Percentiles rank a stretch among this genome's conserved stretches.
These are phyloP conservation scores for Spisula subtruncata DNA, from an alignment of 2,888 invertebrate species.

Conservation along the genomic window DNA sequence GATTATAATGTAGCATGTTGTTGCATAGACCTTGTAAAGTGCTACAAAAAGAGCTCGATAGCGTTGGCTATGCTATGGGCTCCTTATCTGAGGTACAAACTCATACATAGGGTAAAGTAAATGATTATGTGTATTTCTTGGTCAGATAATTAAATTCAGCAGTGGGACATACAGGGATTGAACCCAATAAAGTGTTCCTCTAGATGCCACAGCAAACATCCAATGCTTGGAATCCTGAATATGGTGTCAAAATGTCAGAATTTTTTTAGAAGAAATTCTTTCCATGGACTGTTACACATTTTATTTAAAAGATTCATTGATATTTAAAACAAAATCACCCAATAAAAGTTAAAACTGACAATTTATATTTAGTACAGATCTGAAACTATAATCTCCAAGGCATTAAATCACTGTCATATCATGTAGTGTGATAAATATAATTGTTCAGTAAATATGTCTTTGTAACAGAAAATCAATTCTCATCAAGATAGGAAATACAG, in stretches of 20 bases:
- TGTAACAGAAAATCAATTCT: background rate
- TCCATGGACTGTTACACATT: background rate
- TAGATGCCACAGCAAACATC: too few species aligned
- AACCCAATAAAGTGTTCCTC: too few species aligned
- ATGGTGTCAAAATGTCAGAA: background rate
- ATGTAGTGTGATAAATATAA: background rate
- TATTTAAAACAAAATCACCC: background rate
- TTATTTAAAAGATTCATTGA: background rate
- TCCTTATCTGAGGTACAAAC: too few species aligned
- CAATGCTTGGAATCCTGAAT: too few species aligned
- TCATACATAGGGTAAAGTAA: too few species aligned
- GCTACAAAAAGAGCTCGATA: too few species aligned
- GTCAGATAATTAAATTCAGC: too few species aligned
- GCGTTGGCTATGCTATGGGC: too few species aligned
- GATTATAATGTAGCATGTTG: too few species aligned
- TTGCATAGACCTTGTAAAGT: too few species aligned
- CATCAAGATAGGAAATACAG: background rate
- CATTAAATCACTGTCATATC: background rate
- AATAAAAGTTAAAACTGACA: conserved; percentile 4
- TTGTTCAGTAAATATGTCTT: background rate
- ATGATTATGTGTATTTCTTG: too few species aligned
- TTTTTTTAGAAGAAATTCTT: background rate
- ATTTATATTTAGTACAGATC: background rate
- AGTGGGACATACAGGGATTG: too few species aligned
- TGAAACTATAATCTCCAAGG: background rate